Evolutionary conservation across 2,113 vertebrate genomes (phyloP).

Genomic region (Hystrix brachyura): DNA sequence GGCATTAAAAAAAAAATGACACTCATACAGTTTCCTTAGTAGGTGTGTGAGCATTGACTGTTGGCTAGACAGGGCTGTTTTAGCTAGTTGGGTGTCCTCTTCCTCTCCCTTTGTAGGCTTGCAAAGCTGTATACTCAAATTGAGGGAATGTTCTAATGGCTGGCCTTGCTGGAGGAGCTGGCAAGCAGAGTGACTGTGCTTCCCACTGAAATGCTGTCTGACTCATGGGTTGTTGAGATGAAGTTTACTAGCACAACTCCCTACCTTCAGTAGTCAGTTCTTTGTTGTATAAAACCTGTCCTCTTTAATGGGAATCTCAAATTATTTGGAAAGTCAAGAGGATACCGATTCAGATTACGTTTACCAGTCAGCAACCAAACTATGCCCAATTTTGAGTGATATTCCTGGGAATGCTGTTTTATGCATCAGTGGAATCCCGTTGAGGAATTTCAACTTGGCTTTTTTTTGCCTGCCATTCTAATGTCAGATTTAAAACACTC

Average conservation of each 20-base stretch:
- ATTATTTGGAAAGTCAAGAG: not conserved
- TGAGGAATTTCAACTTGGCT: not conserved
- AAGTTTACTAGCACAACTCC: not conserved
- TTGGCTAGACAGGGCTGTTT: not conserved
- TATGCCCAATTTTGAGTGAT: not conserved
- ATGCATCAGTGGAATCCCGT: not conserved
- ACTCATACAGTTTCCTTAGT: not conserved
- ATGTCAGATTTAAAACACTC: slow-evolving; percentile 44
- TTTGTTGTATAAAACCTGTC: not conserved
- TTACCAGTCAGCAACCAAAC: not conserved
- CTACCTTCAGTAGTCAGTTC: not conserved
- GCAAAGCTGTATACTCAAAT: not conserved
- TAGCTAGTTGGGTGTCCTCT: not conserved
- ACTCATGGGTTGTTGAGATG: not conserved
- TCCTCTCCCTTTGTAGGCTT: not conserved
- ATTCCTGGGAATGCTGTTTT: not conserved
- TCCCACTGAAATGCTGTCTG: not conserved
- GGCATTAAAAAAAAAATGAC: not conserved
- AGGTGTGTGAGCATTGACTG: not conserved
- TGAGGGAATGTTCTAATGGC: not conserved
- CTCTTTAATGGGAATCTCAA: not conserved
- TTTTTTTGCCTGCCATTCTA: slow-evolving; percentile 13
- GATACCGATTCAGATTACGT: slow-evolving; percentile 1
- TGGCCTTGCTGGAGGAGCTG: not conserved
- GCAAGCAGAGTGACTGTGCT: not conserved